These are phyloP conservation scores for Cyprinodon brontotheroides DNA, from an alignment of 2,113 vertebrate species.

Conservation along the genomic window DNA sequence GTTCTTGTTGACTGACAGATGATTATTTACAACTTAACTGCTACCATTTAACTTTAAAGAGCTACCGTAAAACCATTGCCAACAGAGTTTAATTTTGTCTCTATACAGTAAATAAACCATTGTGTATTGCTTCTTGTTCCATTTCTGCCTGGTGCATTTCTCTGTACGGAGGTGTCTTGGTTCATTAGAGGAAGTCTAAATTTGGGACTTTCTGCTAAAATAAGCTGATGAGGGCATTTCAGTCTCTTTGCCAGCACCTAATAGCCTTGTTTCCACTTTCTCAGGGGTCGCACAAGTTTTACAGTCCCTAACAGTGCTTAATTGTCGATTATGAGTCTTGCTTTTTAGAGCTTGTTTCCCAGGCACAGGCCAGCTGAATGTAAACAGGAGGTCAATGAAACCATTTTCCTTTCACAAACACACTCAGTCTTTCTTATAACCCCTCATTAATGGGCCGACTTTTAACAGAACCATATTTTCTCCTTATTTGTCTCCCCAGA, in stretches of 20 bases:
- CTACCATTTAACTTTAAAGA: slow-evolving; percentile 48
- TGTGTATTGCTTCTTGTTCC: background rate
- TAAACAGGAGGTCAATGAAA: slow-evolving; percentile 59
- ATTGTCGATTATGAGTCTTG: slow-evolving; percentile 69
- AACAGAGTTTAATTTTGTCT: slow-evolving; percentile 8
- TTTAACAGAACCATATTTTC: slow-evolving; percentile 24
- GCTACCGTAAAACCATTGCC: slow-evolving; percentile 31
- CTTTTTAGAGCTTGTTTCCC: slow-evolving; percentile 56
- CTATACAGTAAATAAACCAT: slow-evolving; percentile 17
- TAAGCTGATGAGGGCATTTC: slow-evolving; percentile 55
- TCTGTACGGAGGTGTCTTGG: slow-evolving; percentile 44
- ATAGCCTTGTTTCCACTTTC: slow-evolving; percentile 70
- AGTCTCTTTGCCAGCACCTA: slow-evolving; percentile 59
- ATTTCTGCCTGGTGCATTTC: slow-evolving; percentile 25
- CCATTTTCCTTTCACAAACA: slow-evolving; percentile 34
- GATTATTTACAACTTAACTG: slow-evolving; percentile 50
- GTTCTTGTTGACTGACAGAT: slow-evolving; percentile 29
- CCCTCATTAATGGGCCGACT: background rate
- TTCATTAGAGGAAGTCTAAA: slow-evolving; percentile 55
- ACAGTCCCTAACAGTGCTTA: slow-evolving; percentile 67
- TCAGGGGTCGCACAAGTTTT: slow-evolving; percentile 63
- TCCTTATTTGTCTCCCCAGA: slow-evolving; percentile 77
- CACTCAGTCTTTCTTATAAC: background rate
- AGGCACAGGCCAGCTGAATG: slow-evolving; percentile 32
- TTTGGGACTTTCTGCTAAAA: slow-evolving; percentile 41